These are phyloP conservation scores for Heliconius erato DNA, from an alignment of 2,888 invertebrate genomes.

Conservation along the genomic window DNA sequence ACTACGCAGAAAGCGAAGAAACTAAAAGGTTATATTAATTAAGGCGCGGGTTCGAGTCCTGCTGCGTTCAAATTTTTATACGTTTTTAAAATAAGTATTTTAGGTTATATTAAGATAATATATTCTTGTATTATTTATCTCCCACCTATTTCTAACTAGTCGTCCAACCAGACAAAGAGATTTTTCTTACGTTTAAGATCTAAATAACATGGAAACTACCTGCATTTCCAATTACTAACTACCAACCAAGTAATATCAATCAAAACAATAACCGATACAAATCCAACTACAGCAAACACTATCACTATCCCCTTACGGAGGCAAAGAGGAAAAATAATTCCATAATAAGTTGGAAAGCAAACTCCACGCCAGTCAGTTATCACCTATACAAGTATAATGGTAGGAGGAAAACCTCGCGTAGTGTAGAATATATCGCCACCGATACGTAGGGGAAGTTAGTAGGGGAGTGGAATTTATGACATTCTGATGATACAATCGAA, in stretches of 20 bases:
- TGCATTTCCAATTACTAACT: neutral
- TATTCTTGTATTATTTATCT: neutral
- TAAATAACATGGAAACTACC: neutral
- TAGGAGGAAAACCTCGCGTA: constrained; percentile 75
- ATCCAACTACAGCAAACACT: constrained; percentile 18
- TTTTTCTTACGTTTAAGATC: too few relatives aligned
- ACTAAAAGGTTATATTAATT: too few relatives aligned
- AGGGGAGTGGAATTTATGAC: constrained; percentile 79
- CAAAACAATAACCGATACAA: constrained; percentile 12
- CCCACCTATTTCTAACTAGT: neutral
- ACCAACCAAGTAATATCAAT: neutral
- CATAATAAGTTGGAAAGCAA: constrained; percentile 55
- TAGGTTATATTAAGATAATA: too few relatives aligned
- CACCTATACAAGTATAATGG: constrained; percentile 74
- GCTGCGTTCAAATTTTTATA: too few relatives aligned
- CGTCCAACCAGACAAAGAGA: neutral
- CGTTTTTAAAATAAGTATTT: too few relatives aligned
- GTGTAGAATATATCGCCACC: constrained; percentile 66
- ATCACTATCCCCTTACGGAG: constrained; percentile 18
- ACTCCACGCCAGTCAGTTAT: constrained; percentile 72
- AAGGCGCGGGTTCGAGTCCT: too few relatives aligned
- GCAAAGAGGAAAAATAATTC: constrained; percentile 34
- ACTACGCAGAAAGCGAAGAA: too few relatives aligned
- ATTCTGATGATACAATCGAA: constrained; percentile 85
- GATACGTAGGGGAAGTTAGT: constrained; percentile 58